A percentile compares a stretch with the other conserved stretches of the same genome.
Evolutionary conservation across 53 echinoderm and acorn worm genomes (phyloP).

Genomic region (Mesocentrotus franciscanus): DNA sequence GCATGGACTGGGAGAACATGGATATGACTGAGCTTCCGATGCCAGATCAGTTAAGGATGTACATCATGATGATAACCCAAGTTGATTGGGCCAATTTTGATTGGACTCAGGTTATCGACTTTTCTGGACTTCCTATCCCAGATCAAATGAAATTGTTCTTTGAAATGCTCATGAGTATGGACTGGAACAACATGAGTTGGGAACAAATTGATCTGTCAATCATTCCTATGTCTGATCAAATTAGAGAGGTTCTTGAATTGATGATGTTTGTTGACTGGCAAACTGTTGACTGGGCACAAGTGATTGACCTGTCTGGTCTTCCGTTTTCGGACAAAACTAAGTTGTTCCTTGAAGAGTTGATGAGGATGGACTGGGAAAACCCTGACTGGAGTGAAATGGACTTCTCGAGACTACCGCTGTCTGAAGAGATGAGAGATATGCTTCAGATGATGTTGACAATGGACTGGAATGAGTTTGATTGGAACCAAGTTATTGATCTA

Average conservation of each 20-base stretch:
- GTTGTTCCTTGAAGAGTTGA: not conserved
- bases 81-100: constrained; percentile 42
- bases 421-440: not conserved
- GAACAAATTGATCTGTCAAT: constrained; percentile 28
- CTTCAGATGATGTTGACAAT: constrained; percentile 15
- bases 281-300: constrained; percentile 33
- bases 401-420: not conserved
- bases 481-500: constrained; percentile 11
- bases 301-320: constrained; percentile 51
- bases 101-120: constrained; percentile 29
- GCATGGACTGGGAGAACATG: constrained; percentile 40
- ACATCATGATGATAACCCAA: not conserved
- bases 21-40: constrained; percentile 22
- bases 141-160: constrained; percentile 23
- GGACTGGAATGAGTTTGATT: constrained; percentile 25
- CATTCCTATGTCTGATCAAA: constrained; percentile 6
- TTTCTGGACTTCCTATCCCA: constrained; percentile 46
- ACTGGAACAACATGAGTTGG: constrained; percentile 35
- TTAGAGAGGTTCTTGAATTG: not conserved
- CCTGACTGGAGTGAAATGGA: not conserved
- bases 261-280: constrained; percentile 39
- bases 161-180: constrained; percentile 3
- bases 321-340: constrained; percentile 2
- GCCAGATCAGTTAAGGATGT: not conserved
- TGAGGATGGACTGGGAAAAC: constrained; percentile 55